A percentile compares a stretch with the other conserved stretches of the same genome.
Evolutionary conservation across 2,797 vertebrate species (phyloP).

Genomic region (Diplodus sargus): DNA sequence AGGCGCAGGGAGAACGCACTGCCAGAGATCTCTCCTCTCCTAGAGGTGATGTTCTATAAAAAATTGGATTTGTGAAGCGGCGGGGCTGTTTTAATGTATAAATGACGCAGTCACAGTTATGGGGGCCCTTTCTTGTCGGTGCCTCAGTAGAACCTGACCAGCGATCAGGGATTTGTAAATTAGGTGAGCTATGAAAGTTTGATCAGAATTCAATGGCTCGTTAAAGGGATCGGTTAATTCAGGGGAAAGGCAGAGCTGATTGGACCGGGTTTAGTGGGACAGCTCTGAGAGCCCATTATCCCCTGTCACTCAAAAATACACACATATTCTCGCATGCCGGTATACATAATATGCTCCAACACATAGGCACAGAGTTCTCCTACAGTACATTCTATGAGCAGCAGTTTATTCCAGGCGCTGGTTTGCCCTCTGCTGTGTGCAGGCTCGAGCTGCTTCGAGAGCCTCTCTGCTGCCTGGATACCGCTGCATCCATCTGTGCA

Average conservation of each 20-base stretch:
- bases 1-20: slow-evolving; percentile 37
- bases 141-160: slow-evolving; percentile 44
- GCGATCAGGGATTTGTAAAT: slow-evolving; percentile 70
- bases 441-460: slow-evolving; percentile 55
- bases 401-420: slow-evolving; percentile 65
- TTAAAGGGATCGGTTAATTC: slow-evolving; percentile 67
- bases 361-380: slow-evolving; percentile 29
- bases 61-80: slow-evolving; percentile 61
- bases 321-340: slow-evolving; percentile 34
- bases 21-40: slow-evolving; percentile 54
- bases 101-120: slow-evolving; percentile 45
- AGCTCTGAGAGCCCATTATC: slow-evolving; percentile 46
- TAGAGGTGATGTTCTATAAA: slow-evolving; percentile 71
- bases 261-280: slow-evolving; percentile 35
- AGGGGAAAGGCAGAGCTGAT: slow-evolving; percentile 39
- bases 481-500: background rate
- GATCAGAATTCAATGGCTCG: slow-evolving; percentile 66
- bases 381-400: slow-evolving; percentile 22
- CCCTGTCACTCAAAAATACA: slow-evolving; percentile 58
- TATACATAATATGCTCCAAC: slow-evolving; percentile 31
- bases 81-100: slow-evolving; percentile 57
- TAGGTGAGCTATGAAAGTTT: slow-evolving; percentile 67
- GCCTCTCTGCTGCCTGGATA: background rate
- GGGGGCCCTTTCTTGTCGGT: slow-evolving; percentile 33
- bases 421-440: slow-evolving; percentile 79